Conservation (phyloP, 1,140 invertebrate species). For the Neotoxoptera formosana region DNA sequence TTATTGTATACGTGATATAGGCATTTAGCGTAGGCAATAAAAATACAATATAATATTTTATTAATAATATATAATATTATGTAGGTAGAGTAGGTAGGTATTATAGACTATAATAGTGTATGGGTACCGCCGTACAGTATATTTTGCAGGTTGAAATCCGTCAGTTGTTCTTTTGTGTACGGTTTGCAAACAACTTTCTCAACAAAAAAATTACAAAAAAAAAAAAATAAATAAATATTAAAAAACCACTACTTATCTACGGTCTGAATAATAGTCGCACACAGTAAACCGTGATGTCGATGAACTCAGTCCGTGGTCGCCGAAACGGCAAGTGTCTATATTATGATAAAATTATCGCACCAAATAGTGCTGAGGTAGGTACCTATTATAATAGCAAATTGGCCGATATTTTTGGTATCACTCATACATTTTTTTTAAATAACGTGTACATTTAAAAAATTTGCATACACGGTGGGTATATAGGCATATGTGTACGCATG, state of each 20-base stretch:
- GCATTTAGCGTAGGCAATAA: background rate
- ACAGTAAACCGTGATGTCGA: background rate
- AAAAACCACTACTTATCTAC: background rate
- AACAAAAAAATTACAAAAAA: background rate
- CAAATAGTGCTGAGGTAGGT: background rate
- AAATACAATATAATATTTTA: background rate
- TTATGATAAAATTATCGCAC: background rate
- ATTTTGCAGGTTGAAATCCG: background rate
- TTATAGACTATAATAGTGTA: background rate
- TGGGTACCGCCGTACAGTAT: too few relatives aligned
- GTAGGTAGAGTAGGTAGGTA: background rate
- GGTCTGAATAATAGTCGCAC: background rate
- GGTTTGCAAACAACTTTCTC: background rate
- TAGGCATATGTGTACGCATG: background rate
- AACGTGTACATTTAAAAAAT: background rate
- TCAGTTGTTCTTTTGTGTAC: background rate
- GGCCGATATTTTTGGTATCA: background rate
- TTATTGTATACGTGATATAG: background rate
- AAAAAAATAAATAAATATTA: background rate
- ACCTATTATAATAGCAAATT: too few relatives aligned
- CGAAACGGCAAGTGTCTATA: background rate
- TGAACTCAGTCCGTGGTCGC: background rate
- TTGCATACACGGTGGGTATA: background rate
- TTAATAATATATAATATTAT: background rate
- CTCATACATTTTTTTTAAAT: background rate